Evolutionary conservation across 2,113 vertebrate genomes (phyloP).

Genomic region (Dasyornis broadbenti): DNA sequence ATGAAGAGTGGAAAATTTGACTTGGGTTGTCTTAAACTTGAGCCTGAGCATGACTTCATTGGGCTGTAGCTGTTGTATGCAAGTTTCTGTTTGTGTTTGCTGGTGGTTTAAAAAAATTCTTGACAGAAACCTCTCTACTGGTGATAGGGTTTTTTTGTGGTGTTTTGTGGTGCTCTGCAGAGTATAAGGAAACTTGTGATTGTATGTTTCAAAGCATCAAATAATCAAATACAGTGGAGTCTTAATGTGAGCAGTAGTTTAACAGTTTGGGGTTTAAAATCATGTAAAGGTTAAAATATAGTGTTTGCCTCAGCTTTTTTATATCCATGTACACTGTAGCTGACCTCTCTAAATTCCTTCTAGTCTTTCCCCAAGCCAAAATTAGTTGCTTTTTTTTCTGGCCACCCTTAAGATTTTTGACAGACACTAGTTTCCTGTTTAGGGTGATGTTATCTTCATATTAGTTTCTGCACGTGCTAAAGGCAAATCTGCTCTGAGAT

Average conservation of each 20-base stretch:
- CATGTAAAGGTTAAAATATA: constrained; percentile 15
- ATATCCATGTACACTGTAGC: constrained; percentile 11
- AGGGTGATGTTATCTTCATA: constrained; percentile 11
- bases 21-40: background rate
- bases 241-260: constrained; percentile 61
- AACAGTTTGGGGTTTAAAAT: constrained; percentile 10
- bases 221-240: constrained; percentile 63
- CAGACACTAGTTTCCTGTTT: constrained; percentile 31
- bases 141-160: background rate
- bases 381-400: background rate
- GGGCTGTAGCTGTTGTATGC: constrained; percentile 54
- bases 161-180: constrained; percentile 68
- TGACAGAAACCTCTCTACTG: constrained; percentile 22
- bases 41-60: background rate
- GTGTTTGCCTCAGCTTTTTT: constrained; percentile 18
- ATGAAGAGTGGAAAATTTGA: background rate
- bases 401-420: constrained; percentile 47
- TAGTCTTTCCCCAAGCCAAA: constrained; percentile 31
- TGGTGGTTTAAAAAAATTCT: constrained; percentile 38
- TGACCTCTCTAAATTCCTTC: constrained; percentile 40
- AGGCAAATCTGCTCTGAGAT: background rate
- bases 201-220: constrained; percentile 43
- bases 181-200: constrained; percentile 64
- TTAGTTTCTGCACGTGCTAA: constrained; percentile 32
- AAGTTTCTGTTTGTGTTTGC: constrained; percentile 50